A percentile compares a stretch with the other conserved stretches of the same genome.
phyloP scores from a whole-genome alignment of 2,888 invertebrate species.

The Clistopyga incitator region DNA sequence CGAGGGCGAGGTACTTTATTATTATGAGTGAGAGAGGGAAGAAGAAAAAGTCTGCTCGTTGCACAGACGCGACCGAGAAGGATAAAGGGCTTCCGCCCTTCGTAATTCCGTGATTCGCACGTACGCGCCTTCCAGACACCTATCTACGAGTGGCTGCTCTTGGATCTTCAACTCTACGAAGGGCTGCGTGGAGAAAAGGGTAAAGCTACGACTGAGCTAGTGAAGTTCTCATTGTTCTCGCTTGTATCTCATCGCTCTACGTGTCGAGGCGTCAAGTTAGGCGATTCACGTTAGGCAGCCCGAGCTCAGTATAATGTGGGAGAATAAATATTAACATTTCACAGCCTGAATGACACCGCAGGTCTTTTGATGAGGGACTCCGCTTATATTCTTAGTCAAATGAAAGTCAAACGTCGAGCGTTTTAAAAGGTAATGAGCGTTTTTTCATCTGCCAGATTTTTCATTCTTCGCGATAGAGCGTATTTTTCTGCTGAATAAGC shows the following conservation, averaged over 20 bases:
- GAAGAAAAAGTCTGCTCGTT: conserved; percentile 57
- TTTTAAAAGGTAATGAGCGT: too few relatives aligned
- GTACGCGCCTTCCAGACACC: conserved; percentile 41
- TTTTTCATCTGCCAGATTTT: too few relatives aligned
- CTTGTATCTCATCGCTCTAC: conserved; percentile 60
- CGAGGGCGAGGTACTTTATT: conserved; percentile 53
- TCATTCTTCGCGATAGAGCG: too few relatives aligned
- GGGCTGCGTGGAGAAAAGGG: conserved; percentile 32
- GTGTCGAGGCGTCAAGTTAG: conserved; percentile 6
- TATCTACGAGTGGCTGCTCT: conserved; percentile 51
- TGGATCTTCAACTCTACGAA: conserved; percentile 57
- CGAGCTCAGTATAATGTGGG: background rate
- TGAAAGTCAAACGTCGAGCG: background rate
- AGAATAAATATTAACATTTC: conserved; percentile 4
- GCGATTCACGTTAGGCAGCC: too few relatives aligned
- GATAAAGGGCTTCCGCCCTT: conserved; percentile 68
- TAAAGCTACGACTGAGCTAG: conserved; percentile 53
- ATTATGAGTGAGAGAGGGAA: conserved; percentile 48
- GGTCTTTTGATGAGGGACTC: background rate
- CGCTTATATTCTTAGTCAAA: background rate
- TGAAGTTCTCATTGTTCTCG: conserved; percentile 65
- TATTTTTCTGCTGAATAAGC: too few relatives aligned
- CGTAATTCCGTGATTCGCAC: conserved; percentile 69
- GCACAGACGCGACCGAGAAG: conserved; percentile 62
- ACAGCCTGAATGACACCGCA: background rate